These are phyloP conservation scores for Halcyon malimbica DNA, from an alignment of 2,113 vertebrate genomes.

Conservation along the genomic window DNA sequence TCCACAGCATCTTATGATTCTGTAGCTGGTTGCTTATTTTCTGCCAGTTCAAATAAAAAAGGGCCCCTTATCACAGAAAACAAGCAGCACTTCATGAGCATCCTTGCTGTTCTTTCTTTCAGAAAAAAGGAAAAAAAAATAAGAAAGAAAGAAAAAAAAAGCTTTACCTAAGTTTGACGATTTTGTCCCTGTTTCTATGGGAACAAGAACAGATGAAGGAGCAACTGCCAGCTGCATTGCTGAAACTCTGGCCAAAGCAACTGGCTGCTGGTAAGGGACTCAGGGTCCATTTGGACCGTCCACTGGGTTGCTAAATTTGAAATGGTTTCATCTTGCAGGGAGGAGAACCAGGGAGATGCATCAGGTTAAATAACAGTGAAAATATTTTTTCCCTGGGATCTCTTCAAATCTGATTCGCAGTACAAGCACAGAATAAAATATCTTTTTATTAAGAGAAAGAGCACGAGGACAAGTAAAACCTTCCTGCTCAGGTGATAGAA, in stretches of 20 bases:
- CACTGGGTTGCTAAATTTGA: neutral
- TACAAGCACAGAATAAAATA: neutral
- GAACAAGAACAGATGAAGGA: constrained; percentile 22
- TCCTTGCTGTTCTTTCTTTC: neutral
- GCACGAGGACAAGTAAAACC: neutral
- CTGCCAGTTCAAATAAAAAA: neutral
- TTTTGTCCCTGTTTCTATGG: constrained; percentile 30
- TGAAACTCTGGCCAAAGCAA: neutral
- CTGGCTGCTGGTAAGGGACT: neutral
- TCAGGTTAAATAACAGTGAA: neutral
- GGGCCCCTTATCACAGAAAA: neutral
- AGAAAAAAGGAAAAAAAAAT: neutral
- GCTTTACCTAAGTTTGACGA: neutral
- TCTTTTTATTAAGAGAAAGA: neutral
- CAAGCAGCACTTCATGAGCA: neutral
- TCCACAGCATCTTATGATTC: neutral
- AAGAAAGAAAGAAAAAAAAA: neutral
- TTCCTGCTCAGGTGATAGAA: neutral
- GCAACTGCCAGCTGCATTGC: neutral
- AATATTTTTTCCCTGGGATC: neutral
- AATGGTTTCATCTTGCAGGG: neutral
- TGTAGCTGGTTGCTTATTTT: neutral
- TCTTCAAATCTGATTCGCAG: neutral
- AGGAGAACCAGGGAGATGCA: neutral
- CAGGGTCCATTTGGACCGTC: neutral